Conservation (phyloP, 2,888 invertebrate genomes). For the Augiades crinisus region DNA sequence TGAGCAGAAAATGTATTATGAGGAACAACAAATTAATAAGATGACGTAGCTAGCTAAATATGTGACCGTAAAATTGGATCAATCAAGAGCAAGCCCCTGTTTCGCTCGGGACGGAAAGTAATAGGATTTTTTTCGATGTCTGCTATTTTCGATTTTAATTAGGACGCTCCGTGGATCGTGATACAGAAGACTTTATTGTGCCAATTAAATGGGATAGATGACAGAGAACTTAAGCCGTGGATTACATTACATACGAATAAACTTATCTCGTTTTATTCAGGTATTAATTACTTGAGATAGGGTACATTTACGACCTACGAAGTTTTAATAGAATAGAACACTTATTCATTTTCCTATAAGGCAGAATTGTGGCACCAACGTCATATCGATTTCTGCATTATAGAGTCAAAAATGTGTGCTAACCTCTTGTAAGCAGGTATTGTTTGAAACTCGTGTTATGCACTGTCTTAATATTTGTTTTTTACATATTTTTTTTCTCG, state of each 20-base stretch:
- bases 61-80: constrained; percentile 31
- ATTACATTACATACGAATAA: not conserved
- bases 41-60: constrained; percentile 10
- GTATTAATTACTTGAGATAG: too few species aligned
- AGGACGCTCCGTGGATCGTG: constrained; percentile 32
- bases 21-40: constrained; percentile 18
- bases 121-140: constrained; percentile 22
- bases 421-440: too few species aligned
- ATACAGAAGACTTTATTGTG: constrained; percentile 32
- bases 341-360: too few species aligned
- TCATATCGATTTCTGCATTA: too few species aligned
- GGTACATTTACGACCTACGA: too few species aligned
- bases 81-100: constrained; percentile 8
- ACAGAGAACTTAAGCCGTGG: not conserved
- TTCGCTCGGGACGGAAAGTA: constrained; percentile 11
- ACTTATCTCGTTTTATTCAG: too few species aligned
- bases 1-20: not conserved
- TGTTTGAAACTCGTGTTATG: too few species aligned
- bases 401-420: too few species aligned
- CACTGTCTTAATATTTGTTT: too few species aligned
- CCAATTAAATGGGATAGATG: constrained; percentile 17
- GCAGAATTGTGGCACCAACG: too few species aligned
- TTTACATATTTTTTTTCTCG: too few species aligned
- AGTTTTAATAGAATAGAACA: too few species aligned
- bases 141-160: constrained; percentile 33